phyloP scores from a whole-genome alignment of 2,888 invertebrate genomes.

The Theretra japonica region DNA sequence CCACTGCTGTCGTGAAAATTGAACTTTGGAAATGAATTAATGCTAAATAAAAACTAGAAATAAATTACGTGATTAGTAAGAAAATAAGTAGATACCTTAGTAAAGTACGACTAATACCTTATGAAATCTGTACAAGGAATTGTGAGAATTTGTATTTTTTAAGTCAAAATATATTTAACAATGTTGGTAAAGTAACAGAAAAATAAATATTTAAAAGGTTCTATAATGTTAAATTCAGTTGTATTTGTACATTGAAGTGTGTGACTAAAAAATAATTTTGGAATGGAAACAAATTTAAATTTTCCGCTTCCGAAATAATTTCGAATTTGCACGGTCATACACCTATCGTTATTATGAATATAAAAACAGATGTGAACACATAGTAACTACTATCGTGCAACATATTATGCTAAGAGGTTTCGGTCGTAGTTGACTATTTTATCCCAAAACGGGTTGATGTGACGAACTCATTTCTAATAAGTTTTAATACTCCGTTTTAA shows the following conservation, averaged over 20 bases:
- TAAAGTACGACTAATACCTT: no score
- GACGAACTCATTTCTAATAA: no score
- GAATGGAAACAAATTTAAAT: not conserved
- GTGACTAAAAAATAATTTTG: not conserved
- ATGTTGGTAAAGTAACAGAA: not conserved
- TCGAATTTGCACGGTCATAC: not conserved
- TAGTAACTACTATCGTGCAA: no score
- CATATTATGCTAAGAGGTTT: no score
- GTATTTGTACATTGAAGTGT: not conserved
- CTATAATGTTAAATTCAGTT: not conserved
- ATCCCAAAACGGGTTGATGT: no score
- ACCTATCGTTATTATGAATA: not conserved
- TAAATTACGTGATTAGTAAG: not conserved
- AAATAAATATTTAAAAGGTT: not conserved
- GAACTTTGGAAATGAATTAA: not conserved
- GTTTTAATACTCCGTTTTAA: no score
- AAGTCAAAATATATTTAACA: no score
- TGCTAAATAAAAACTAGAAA: not conserved
- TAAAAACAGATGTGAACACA: not conserved
- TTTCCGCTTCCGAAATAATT: slow-evolving; percentile 6
- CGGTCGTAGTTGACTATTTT: no score
- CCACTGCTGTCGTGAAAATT: not conserved
- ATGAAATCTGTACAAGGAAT: not conserved
- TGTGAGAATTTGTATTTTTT: no score
- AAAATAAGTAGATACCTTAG: no score